Percentiles rank a stretch among this genome's conserved stretches.
Evolutionary conservation across 2,113 vertebrate genomes (phyloP).

Genomic region (Myotis davidii): DNA sequence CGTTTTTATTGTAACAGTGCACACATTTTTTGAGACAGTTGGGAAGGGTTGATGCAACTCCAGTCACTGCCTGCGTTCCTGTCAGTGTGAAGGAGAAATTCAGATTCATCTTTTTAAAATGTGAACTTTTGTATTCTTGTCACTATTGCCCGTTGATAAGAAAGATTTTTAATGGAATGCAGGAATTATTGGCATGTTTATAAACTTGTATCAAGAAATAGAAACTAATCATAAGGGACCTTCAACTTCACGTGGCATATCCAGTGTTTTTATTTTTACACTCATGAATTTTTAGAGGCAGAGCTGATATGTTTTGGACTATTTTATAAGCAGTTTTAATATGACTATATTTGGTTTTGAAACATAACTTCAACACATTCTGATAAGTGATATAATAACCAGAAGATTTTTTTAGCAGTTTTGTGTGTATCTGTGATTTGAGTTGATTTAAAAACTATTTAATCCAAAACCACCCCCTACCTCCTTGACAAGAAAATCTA

Average conservation of each 20-base stretch:
- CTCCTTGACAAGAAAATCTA: slow-evolving; percentile 49
- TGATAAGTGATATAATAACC: slow-evolving; percentile 75
- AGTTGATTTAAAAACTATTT: slow-evolving; percentile 59
- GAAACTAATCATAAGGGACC: slow-evolving; percentile 51
- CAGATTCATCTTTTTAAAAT: slow-evolving; percentile 73
- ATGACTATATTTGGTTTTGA: slow-evolving; percentile 77
- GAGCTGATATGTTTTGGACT: slow-evolving; percentile 62
- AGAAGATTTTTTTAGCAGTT: slow-evolving; percentile 72
- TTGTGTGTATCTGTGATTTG: slow-evolving; percentile 58
- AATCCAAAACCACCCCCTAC: not conserved
- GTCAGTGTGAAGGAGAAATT: slow-evolving; percentile 77
- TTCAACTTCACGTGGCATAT: slow-evolving; percentile 58
- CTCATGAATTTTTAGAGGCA: slow-evolving; percentile 72
- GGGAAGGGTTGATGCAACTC: slow-evolving; percentile 82
- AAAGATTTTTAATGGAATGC: slow-evolving; percentile 28
- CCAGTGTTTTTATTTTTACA: slow-evolving; percentile 69
- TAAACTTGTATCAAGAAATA: slow-evolving; percentile 68
- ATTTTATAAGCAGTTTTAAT: slow-evolving; percentile 73
- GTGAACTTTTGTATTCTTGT: slow-evolving; percentile 51
- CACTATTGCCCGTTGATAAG: slow-evolving; percentile 39
- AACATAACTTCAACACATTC: slow-evolving; percentile 73
- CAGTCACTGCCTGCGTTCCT: slow-evolving; percentile 79
- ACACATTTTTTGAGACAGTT: slow-evolving; percentile 89
- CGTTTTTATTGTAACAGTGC: slow-evolving; percentile 86
- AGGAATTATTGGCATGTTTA: slow-evolving; percentile 57